These are phyloP conservation scores for Caerostris extrusa DNA, from an alignment of 1,140 invertebrate genomes.

Conservation along the genomic window DNA sequence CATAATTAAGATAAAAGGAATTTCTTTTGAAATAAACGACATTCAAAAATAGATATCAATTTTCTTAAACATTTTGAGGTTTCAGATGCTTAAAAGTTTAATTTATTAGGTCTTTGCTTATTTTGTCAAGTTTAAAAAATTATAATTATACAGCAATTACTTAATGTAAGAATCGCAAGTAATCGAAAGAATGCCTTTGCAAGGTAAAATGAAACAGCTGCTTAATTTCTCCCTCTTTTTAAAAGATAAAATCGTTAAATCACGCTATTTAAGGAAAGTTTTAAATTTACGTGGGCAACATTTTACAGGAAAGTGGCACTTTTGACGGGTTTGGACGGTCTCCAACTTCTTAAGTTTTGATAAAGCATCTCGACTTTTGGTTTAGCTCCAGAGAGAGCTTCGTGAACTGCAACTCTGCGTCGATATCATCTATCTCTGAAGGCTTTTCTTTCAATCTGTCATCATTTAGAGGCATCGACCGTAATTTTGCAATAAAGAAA, in stretches of 20 bases:
- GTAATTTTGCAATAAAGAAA: constrained; percentile 57
- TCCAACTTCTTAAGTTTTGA: constrained; percentile 76
- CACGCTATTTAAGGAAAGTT: constrained; percentile 68
- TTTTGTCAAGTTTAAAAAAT: background rate
- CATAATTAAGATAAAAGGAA: no score
- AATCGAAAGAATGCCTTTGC: background rate
- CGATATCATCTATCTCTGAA: constrained; percentile 64
- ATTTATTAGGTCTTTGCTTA: no score
- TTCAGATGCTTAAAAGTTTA: no score
- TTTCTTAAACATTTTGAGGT: no score
- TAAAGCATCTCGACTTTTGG: constrained; percentile 72
- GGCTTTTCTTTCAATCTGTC: constrained; percentile 64
- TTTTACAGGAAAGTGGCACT: constrained; percentile 63
- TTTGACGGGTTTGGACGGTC: constrained; percentile 64
- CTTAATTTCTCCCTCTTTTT: constrained; percentile 65
- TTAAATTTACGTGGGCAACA: constrained; percentile 60
- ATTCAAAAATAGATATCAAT: no score
- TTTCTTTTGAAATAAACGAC: no score
- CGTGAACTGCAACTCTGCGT: constrained; percentile 29
- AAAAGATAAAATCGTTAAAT: constrained; percentile 72
- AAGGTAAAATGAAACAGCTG: constrained; percentile 25
- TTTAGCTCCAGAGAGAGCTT: constrained; percentile 66
- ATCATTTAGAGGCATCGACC: constrained; percentile 71
- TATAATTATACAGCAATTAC: background rate
- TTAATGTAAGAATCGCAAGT: background rate